Base-by-base conservation (phyloP, 2,888 invertebrate species). In the Bhutanitis thaidina region DNA sequence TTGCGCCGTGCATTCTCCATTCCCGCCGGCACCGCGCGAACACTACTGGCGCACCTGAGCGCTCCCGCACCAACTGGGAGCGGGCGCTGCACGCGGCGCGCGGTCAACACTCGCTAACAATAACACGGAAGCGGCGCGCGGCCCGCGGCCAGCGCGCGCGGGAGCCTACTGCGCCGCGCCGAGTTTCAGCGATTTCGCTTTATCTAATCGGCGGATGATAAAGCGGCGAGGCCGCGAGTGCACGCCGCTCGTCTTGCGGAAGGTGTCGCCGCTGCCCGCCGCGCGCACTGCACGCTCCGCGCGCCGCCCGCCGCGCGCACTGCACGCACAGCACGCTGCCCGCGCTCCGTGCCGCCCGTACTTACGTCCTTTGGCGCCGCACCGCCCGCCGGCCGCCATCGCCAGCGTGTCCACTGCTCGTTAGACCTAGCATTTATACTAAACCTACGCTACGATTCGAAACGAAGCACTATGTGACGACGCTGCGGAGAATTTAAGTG, bases 161-260 rank as follows among this genome's bases (percentile, higher is more conserved):
- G 60, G 60, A 56, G 67, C 68, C 75, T 74, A 76, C 82, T 76
- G 79, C 71, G 67, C 63, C 62, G 52, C 60, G 61, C 57, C 53
- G 58, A 65, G 57, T 69, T 62, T 62, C 59, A 67, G 67, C 75
- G 69, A 69, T 69, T 72, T 69, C 63, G 72, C 80, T 78, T 78
- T 83, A 84, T 84, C 83, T 83, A 83, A 83, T 83, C 83, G 77
- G 64, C 54, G 67, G 70, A 68, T 64, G 82, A 83, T 82, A 82
- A 76, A 69, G 67, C 62, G 61, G 12, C 58, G 60, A 58, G 66
- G 67, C 63, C 54, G 53, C 49, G 52, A 32, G 56, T 52, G 53
- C 51, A 38, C 25, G 35, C 53, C 40, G 36, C 14, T 25, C 25
- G 36, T 13, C 43, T 29, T 20, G 20, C 27, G 27, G 27, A 27